Evolutionary conservation across 2,888 invertebrate genomes (phyloP), one percentile per base, ranked within the genome.

Genomic region (Drosophila anomelani): DNA sequence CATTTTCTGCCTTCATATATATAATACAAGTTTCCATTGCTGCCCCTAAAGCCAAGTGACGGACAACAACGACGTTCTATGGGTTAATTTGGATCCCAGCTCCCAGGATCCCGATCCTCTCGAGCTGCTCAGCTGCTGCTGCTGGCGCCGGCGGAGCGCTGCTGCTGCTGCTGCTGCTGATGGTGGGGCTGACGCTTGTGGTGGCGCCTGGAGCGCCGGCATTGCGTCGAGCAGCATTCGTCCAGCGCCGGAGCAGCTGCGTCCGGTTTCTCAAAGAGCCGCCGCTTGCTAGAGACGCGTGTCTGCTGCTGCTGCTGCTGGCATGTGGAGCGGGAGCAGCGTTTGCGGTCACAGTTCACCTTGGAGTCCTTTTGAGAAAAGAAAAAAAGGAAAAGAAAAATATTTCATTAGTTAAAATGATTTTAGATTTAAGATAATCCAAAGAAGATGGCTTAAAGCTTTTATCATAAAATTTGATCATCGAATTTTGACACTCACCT

Each of bases 301-400:
- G 83, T 80, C 76, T 86, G 85, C 61, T 91, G 92, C 62, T 91
- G 92, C 76, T 86, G 85, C 62, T 91, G 92, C 63, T 91, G 92
- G 83, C 91, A 91, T 9, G 89, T 91, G 34, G 91, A 91, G 15
- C 92, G 85, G 20, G 92, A 92, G 77, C 91, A 91, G n/a, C 95
- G 95, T 90, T 96, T 96, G 76, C 97, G 94, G 78, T 96, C 95
- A 92, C 97, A 98, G 69, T 95, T 95, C 69, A 96, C 95, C 86
- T 95, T 95, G 59, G 97, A 96, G 91, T 97, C 96, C 97, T 97
- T 93, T 0, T 93, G 84, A 91, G 63, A 69, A 20, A 53, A 64
- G 15, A 29, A 36, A 23, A 34, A 26, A 3, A 23, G 29, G 20
- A 5, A 26, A 15, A 39, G 17, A 5, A 20, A 15, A 20, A 36